Base-by-base conservation (phyloP, 2,888 invertebrate species). In the Thereva unica region DNA sequence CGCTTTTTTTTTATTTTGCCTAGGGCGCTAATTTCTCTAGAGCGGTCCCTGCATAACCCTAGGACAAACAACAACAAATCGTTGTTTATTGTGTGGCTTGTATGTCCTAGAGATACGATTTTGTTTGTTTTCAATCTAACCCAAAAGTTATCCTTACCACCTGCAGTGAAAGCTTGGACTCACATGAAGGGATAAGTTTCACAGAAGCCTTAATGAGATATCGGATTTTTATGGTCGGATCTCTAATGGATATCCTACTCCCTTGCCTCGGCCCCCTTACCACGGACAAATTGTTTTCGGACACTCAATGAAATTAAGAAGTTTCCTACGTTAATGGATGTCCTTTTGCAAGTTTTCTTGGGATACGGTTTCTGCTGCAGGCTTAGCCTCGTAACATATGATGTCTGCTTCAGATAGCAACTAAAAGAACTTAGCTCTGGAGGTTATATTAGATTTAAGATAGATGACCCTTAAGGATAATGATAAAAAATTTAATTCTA, bases 271-370 rank as follows among this genome's bases (percentile, higher is more conserved):
- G n/a, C 35, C 35, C 49, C 49, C 38, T 35, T 42, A 54, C 4
- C 23, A 37, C 9, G 9, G 45, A 38, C 53, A 64, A 64, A 64
- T 64, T 64, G 64, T 64, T 64, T 64, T 64, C 54, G 64, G 64
- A 64, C 50, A 64, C 64, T 64, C 64, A 64, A 64, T 64, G 64
- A 64, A 64, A 64, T 64, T 64, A 64, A 64, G 64, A 64, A 64
- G 54, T 64, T 64, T 54, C 54, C 37, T 64, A 54, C 64, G 54
- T 54, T 64, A 64, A 64, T 64, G 64, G 64, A 64, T 64, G 64
- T 64, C 64, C 54, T 47, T 54, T 54, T 50, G 50, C 50, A 61
- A 61, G 61, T 61, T 61, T 49, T 49, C 42, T 50, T 61, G 49
- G 49, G 61, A 61, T 61, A 61, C 50, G 61, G 61, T 50, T 61